Base-by-base conservation (phyloP, 1,140 invertebrate genomes). In the Fopius arisanus region DNA sequence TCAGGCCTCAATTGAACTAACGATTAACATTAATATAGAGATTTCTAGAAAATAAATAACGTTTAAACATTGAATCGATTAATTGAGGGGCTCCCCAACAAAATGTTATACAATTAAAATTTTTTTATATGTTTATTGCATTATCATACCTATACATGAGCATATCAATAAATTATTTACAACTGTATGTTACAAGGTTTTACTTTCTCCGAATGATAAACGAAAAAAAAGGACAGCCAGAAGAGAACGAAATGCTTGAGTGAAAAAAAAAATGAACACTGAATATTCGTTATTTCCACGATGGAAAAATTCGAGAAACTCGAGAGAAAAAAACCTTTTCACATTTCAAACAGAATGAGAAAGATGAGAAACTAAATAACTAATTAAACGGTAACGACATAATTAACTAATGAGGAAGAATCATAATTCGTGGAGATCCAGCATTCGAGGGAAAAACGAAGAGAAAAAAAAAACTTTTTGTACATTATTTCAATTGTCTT, bases 101-200 rank as follows among this genome's bases (percentile, higher is more conserved):
- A 26, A 26, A 54, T 54, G 16, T 51, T 51, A 48, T 9, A 14
- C 28, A 62, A 67, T 16, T 78, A 3, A 75, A 71, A 2, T 77
- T 78, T 78, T 79, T 73, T 69, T 78, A 78, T 79, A 78, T 78
- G 73, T 83, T 84, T 83, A 85, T 84, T 81, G 79, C 83, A 82
- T 75, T 74, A 78, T 81, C 80, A 81, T 78, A 85, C 71, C 78
- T 84, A 81, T 81, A 85, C 77, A 78, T 76, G 71, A 75, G 75
- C 80, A 81, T 76, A 72, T 81, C 77, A 87, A 87, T 87, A 86
- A 86, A 87, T 86, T 87, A 87, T 86, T 86, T 86, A 84, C 82
- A 86, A 79, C 78, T 74, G 72, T 84, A 85, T 84, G 19, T 77
- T 84, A 81, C 78, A 84, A 67, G 29, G 21, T 78, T 69, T 37